Evolutionary conservation across 2,888 invertebrate species (phyloP).

Genomic region (Drosophila pegasa): DNA sequence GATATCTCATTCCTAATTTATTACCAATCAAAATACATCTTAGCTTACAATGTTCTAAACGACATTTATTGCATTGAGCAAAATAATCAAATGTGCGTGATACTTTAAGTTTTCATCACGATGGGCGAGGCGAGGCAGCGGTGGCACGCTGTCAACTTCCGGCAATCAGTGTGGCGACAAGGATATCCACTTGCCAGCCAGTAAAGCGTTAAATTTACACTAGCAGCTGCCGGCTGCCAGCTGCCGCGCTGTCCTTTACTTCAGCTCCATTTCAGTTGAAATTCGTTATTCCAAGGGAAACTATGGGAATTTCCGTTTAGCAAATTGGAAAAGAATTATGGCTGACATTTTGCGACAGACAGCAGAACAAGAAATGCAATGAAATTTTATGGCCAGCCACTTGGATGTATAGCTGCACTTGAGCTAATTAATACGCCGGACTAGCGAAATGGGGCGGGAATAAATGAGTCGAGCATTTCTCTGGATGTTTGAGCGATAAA

Average conservation of each 20-base stretch:
- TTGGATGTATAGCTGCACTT: neutral
- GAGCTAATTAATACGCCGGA: conserved; percentile 2
- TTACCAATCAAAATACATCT: neutral
- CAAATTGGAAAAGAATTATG: conserved; percentile 62
- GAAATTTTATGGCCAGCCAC: neutral
- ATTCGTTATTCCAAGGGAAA: conserved; percentile 5
- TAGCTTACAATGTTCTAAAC: neutral
- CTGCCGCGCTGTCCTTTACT: conserved; percentile 9
- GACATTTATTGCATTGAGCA: neutral
- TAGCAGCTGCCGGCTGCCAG: conserved; percentile 19
- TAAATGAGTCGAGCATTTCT: conserved; percentile 2
- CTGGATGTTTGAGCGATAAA: neutral
- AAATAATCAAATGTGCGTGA: neutral
- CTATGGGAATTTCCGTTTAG: conserved; percentile 30
- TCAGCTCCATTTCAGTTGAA: conserved; percentile 2
- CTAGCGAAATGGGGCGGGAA: neutral
- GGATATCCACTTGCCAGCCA: conserved; percentile 57
- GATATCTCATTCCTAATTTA: neutral
- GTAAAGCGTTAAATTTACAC: conserved; percentile 62
- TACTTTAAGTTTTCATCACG: neutral
- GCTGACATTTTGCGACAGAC: conserved; percentile 46
- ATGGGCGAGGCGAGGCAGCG: neutral
- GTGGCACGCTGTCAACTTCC: conserved; percentile 35
- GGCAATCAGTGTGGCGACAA: conserved; percentile 42
- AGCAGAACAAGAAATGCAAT: conserved; percentile 1